A percentile compares a stretch with the other conserved stretches of the same genome.
phyloP scores from a whole-genome alignment of 2,797 vertebrate genomes.

The Acipenser ruthenus region DNA sequence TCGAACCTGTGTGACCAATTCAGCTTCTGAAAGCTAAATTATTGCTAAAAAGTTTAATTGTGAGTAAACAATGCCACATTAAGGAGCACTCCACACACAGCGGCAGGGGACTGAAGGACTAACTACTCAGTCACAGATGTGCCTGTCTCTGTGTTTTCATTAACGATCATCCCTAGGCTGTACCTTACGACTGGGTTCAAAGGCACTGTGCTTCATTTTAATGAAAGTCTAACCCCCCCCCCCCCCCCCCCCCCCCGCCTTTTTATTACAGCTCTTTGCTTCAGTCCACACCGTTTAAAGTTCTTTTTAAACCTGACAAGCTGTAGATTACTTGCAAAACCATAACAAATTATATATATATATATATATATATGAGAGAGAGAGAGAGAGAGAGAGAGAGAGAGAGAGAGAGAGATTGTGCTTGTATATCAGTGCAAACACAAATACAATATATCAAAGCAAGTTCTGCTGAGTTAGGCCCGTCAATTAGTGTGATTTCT shows the following conservation, averaged over 20 bases:
- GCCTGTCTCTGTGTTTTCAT: conserved; percentile 33
- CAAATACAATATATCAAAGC: no score
- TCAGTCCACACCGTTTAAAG: conserved; percentile 8
- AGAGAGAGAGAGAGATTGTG: no score
- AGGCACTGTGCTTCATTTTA: conserved; percentile 19
- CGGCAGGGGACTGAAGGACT: conserved; percentile 37
- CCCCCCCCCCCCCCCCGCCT: neutral
- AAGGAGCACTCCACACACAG: conserved; percentile 57
- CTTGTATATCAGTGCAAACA: no score
- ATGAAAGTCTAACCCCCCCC: conserved; percentile 15
- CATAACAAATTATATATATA: no score
- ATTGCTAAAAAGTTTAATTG: conserved; percentile 62
- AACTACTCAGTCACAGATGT: conserved; percentile 49
- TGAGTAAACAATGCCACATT: conserved; percentile 58
- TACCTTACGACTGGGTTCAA: conserved; percentile 12
- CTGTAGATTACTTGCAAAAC: no score
- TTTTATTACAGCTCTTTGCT: conserved; percentile 12
- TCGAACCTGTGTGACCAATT: conserved; percentile 51
- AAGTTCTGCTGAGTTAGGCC: no score
- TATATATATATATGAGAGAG: neutral
- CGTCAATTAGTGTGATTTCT: no score
- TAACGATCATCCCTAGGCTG: conserved; percentile 30
- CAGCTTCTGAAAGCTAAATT: conserved; percentile 56
- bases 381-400: no score
- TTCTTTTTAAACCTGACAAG: neutral